Evolutionary conservation across 37 sponge, comb jelly and placozoan genomes (phyloP).

Genomic region (Geodia barretti): DNA sequence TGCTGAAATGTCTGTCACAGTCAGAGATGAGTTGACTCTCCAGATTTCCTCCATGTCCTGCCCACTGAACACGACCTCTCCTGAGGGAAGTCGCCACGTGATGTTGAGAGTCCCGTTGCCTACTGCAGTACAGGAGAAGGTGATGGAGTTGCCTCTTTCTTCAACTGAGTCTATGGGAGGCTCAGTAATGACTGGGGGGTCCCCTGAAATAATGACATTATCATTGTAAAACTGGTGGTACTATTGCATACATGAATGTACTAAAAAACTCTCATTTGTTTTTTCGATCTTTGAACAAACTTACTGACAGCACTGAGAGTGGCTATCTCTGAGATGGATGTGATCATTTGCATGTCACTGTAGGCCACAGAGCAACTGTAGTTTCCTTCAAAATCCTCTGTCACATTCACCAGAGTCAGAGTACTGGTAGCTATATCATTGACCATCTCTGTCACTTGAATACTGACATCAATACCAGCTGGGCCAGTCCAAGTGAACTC

Average conservation of each 20-base stretch:
- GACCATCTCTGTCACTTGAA: neutral
- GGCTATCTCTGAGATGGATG: neutral
- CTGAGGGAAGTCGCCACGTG: neutral
- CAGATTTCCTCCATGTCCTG: neutral
- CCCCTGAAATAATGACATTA: neutral
- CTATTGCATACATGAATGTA: no score
- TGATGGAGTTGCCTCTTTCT: neutral
- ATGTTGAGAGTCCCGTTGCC: neutral
- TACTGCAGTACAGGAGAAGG: constrained; percentile 14
- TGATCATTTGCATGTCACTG: neutral
- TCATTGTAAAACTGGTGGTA: no score
- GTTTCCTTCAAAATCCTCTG: neutral
- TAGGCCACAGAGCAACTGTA: constrained; percentile 15
- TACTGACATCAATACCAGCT: neutral
- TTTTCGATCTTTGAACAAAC: no score
- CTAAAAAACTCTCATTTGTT: no score
- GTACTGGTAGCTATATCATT: neutral
- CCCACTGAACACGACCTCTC: neutral
- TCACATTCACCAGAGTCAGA: constrained; percentile 1
- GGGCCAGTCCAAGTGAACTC: constrained; percentile 31
- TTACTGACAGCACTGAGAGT: neutral
- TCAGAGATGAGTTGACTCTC: neutral
- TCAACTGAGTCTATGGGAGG: neutral
- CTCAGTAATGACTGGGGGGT: neutral
- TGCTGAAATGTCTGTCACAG: neutral